Base-by-base conservation (phyloP, 2,888 invertebrate species). In the Capitulum mitella region DNA sequence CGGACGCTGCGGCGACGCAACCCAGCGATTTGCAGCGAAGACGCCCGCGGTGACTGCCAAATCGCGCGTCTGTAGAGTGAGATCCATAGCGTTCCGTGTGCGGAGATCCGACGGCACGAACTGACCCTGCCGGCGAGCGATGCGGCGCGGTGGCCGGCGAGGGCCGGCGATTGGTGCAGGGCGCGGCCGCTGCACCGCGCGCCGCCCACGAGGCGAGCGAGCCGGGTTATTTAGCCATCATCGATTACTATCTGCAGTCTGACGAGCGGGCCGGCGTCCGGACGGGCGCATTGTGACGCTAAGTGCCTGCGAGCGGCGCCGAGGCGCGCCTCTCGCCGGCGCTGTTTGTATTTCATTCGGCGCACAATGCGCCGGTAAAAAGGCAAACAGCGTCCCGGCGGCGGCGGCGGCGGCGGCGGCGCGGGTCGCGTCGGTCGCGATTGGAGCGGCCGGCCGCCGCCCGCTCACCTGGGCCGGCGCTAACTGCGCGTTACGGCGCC, bases 311-410 rank as follows among this genome's bases (percentile, higher is more conserved):
- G 22, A n/a, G 8, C 37, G 16, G 12, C 1, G 3, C 12, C 16
- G 14, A 8, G 5, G n/a, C 12, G 61, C 54, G 5, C 5, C 61
- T 22, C 70, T 3, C 32, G 3, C n/a, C 22, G n/a, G 2, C 32
- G 16, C 37, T 32, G 37, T 32, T 37, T 32, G 70, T 58, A 29
- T 58, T n/a, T 58, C 58, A 58, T 58, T 14, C 19, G 37, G 22
- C 32, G 37, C 70, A 70, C 70, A 70, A 70, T 70, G 37, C 37
- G 37, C 5, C 70, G 70, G 37, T 70, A 70, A 70, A 58, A 64
- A 70, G 70, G 37, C 70, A 70, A 37, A n/a, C 70, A 70, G 19
- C 32, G 61, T 29, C 58, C 22, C 14, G 14, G 12, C n/a, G n/a
- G 32, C 54, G 54, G n/a, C 26, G 8, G n/a, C n/a, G 1, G 32